Evolutionary conservation across 1,140 invertebrate species (phyloP).

Genomic region (Drosophila rhopaloa): DNA sequence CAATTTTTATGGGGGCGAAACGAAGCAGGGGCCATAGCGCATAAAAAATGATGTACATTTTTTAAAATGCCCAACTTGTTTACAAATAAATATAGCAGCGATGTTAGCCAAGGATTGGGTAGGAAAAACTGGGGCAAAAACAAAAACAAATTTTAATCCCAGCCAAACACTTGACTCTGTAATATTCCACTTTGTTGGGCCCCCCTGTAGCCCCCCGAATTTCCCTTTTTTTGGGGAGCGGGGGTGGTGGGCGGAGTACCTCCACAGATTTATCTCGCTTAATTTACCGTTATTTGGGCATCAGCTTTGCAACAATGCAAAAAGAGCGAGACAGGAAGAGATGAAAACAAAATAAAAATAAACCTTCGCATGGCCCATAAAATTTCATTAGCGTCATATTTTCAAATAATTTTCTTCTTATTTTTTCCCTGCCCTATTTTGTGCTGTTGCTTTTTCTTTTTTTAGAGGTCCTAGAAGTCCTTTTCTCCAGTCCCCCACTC

Average conservation of each 20-base stretch:
- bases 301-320: conserved; percentile 76
- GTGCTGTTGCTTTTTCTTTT: conserved; percentile 40
- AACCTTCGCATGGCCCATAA: conserved; percentile 82
- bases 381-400: conserved; percentile 83
- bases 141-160: conserved; percentile 70
- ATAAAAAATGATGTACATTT: conserved; percentile 73
- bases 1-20: conserved; percentile 62
- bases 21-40: conserved; percentile 18
- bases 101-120: conserved; percentile 52
- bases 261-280: conserved; percentile 79
- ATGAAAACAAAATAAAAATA: conserved; percentile 80
- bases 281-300: conserved; percentile 81
- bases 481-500: conserved; percentile 17
- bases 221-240: not conserved
- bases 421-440: conserved; percentile 46
- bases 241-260: not conserved
- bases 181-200: conserved; percentile 13
- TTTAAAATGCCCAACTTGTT: conserved; percentile 71
- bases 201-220: not conserved
- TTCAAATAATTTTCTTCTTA: conserved; percentile 81
- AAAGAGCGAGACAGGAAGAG: conserved; percentile 17
- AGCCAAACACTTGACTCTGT: conserved; percentile 62
- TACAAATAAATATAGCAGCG: conserved; percentile 75
- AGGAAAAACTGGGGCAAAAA: conserved; percentile 26
- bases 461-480: conserved; percentile 55